These are phyloP conservation scores for Chelmon rostratus DNA, from an alignment of 2,797 vertebrate species.

Conservation along the genomic window DNA sequence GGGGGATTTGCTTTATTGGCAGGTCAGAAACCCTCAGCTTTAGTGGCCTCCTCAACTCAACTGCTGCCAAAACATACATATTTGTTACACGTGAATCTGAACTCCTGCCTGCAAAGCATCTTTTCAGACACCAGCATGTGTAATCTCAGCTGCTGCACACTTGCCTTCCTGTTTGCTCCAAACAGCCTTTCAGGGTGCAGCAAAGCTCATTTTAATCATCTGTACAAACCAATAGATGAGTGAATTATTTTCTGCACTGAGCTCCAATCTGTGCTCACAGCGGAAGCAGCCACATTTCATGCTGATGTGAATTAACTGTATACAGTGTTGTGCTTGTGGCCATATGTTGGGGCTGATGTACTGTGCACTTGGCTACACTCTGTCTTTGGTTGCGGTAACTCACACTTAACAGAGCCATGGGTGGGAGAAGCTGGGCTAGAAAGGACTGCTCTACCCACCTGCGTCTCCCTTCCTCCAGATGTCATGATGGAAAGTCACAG, in stretches of 20 bases:
- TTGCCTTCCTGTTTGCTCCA: neutral
- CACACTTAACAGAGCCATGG: conserved; percentile 20
- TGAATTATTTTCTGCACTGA: conserved; percentile 19
- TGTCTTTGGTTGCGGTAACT: conserved; percentile 43
- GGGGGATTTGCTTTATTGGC: neutral
- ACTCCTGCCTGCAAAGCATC: neutral
- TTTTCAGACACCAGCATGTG: neutral
- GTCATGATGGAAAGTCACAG: conserved; percentile 57
- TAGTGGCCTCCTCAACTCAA: neutral
- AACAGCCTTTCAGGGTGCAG: neutral
- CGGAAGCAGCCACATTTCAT: conserved; percentile 38
- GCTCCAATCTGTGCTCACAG: conserved; percentile 19
- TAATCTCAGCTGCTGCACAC: neutral
- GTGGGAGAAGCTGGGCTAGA: conserved; percentile 6
- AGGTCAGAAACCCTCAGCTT: neutral
- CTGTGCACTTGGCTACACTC: conserved; percentile 34
- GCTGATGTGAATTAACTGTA: conserved; percentile 31
- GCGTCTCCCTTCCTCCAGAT: conserved; percentile 53
- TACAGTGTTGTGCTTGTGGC: neutral
- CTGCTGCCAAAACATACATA: neutral
- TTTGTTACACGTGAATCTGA: neutral
- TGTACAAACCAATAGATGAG: neutral
- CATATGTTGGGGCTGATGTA: conserved; percentile 45
- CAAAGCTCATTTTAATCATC: conserved; percentile 30
- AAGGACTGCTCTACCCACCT: conserved; percentile 33